Percentiles rank a stretch among this genome's conserved stretches.
phyloP scores from a whole-genome alignment of 1,140 invertebrate genomes.

The Diuraphis noxia region DNA sequence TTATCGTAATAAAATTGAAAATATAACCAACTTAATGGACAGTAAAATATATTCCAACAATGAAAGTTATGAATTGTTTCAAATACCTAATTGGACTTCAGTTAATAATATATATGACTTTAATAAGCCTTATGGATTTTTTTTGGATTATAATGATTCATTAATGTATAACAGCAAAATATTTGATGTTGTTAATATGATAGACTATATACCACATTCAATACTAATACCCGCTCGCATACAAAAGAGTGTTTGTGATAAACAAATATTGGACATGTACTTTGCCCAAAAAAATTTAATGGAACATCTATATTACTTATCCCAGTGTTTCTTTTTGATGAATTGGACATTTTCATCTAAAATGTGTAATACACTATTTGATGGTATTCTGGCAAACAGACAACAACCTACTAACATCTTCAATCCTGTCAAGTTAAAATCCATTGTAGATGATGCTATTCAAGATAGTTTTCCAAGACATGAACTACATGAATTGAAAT shows the following conservation, averaged over 20 bases:
- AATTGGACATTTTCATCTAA: conserved; percentile 37
- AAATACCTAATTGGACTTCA: conserved; percentile 21
- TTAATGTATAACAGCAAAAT: conserved; percentile 16
- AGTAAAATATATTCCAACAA: background rate
- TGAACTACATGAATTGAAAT: background rate
- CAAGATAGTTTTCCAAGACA: background rate
- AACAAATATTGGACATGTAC: conserved; percentile 29
- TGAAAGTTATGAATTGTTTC: conserved; percentile 34
- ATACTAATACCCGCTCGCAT: conserved; percentile 34
- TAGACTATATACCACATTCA: conserved; percentile 32
- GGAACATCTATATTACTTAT: conserved; percentile 26
- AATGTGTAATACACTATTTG: background rate
- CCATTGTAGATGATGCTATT: conserved; percentile 35
- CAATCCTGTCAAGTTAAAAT: conserved; percentile 1
- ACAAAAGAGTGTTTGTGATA: conserved; percentile 20
- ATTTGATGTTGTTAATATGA: conserved; percentile 28
- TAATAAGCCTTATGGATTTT: conserved; percentile 46
- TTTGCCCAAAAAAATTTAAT: conserved; percentile 34
- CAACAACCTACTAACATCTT: background rate
- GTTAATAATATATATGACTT: conserved; percentile 42
- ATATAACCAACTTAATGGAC: background rate
- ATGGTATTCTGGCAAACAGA: background rate
- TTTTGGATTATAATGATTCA: background rate
- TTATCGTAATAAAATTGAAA: background rate
- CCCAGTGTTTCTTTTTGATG: conserved; percentile 38